Evolutionary conservation across 2,888 invertebrate genomes (phyloP).

Genomic region (Dryadula phaetusa): DNA sequence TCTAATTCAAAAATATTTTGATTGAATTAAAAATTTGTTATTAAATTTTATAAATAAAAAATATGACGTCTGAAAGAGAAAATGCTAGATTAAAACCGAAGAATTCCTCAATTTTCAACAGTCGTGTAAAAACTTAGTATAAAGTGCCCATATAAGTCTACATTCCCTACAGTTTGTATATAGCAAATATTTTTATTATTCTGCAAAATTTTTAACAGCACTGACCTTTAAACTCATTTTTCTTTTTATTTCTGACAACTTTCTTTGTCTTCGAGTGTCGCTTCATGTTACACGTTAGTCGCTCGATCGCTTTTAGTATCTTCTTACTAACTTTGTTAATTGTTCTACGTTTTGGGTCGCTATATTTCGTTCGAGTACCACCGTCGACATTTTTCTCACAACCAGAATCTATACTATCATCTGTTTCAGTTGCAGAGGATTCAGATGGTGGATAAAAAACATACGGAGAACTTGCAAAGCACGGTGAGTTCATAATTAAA

Average conservation of each 20-base stretch:
- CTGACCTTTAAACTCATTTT: constrained; percentile 43
- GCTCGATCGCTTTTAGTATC: constrained; percentile 75
- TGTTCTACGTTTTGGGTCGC: constrained; percentile 78
- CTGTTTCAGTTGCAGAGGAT: constrained; percentile 77
- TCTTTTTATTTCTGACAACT: constrained; percentile 46
- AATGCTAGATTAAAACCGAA: background rate
- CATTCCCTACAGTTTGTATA: background rate
- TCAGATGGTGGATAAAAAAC: constrained; percentile 78
- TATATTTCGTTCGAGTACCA: constrained; percentile 73
- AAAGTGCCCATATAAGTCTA: background rate
- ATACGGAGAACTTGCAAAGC: constrained; percentile 71
- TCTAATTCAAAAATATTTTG: too few species aligned
- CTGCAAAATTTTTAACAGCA: background rate
- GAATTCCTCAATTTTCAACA: background rate
- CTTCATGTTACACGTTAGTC: constrained; percentile 74
- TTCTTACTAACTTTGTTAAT: constrained; percentile 81
- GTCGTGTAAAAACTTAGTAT: background rate
- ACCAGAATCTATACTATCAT: constrained; percentile 74
- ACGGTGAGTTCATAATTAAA: constrained; percentile 70
- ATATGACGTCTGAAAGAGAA: background rate
- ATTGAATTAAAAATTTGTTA: too few species aligned
- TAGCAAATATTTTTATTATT: background rate
- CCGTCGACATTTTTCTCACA: constrained; percentile 68
- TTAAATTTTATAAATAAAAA: background rate
- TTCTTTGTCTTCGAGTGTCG: constrained; percentile 63